Conservation (phyloP, 35 echinoderm and acorn worm genomes). For the Apostichopus japonicus region DNA sequence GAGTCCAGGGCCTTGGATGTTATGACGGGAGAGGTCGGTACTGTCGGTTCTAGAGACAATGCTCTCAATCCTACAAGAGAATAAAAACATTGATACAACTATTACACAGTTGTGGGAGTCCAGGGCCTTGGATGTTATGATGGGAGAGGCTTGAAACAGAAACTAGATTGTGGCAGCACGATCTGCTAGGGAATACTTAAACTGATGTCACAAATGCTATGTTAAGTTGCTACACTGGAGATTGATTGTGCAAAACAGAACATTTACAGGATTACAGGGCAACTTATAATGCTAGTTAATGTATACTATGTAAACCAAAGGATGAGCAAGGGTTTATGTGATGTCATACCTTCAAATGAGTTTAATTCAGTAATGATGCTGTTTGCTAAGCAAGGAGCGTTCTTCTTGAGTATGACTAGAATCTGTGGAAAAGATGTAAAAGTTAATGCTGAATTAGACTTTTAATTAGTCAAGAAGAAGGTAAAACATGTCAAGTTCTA, state of each 20-base stretch:
- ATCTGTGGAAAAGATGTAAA: background rate
- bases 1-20: conserved; percentile 61
- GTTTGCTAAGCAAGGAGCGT: background rate
- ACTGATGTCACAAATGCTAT: no score
- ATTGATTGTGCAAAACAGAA: no score
- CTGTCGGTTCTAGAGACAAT: background rate
- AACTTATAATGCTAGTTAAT: no score
- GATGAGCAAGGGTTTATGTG: background rate
- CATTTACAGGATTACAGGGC: no score
- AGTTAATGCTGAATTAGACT: background rate
- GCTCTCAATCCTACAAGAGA: no score
- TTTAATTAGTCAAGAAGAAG: no score
- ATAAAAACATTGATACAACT: background rate
- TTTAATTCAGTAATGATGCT: background rate
- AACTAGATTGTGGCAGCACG: no score
- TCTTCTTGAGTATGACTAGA: conserved; percentile 28
- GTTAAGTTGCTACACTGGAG: no score
- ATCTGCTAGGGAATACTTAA: no score
- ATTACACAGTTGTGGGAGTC: conserved; percentile 77
- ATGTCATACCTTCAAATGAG: conserved; percentile 10
- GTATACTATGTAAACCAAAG: no score
- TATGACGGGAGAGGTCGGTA: conserved; percentile 9
- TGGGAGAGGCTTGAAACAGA: background rate
- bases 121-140: conserved; percentile 36
- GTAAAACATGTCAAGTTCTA: no score